These are phyloP conservation scores for Rotaria macrura DNA, from an alignment of 2,888 invertebrate species.

Conservation along the genomic window DNA sequence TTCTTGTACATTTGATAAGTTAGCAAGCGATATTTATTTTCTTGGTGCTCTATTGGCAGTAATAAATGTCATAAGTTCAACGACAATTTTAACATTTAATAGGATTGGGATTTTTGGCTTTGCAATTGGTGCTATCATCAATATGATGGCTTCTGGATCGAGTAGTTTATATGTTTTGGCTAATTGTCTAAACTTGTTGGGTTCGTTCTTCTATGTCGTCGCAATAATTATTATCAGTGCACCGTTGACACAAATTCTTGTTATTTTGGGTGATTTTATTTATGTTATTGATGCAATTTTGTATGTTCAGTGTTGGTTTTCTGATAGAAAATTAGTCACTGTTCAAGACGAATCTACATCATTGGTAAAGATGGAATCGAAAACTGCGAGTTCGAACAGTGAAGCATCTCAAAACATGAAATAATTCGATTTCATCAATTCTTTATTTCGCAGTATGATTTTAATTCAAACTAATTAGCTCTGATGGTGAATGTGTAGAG, in stretches of 20 bases:
- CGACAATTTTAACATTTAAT: not conserved
- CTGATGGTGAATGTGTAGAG: not conserved
- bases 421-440: not conserved
- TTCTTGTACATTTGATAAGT: not conserved
- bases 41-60: not conserved
- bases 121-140: not conserved
- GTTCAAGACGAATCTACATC: not conserved
- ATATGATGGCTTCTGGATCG: not conserved
- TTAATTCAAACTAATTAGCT: not conserved
- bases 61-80: not conserved
- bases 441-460: not conserved
- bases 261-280: not conserved
- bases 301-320: not conserved
- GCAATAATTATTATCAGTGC: not conserved
- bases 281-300: not conserved
- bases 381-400: not conserved
- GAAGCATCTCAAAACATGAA: not conserved
- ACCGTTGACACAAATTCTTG: not conserved
- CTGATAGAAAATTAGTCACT: not conserved
- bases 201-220: not conserved
- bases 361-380: not conserved
- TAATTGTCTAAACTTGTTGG: not conserved
- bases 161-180: not conserved
- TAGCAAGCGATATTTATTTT: not conserved
- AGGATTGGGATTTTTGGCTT: not conserved